A percentile compares a stretch with the other conserved stretches of the same genome.
phyloP scores from a whole-genome alignment of 1,140 invertebrate species.

The Prorops nasuta region DNA sequence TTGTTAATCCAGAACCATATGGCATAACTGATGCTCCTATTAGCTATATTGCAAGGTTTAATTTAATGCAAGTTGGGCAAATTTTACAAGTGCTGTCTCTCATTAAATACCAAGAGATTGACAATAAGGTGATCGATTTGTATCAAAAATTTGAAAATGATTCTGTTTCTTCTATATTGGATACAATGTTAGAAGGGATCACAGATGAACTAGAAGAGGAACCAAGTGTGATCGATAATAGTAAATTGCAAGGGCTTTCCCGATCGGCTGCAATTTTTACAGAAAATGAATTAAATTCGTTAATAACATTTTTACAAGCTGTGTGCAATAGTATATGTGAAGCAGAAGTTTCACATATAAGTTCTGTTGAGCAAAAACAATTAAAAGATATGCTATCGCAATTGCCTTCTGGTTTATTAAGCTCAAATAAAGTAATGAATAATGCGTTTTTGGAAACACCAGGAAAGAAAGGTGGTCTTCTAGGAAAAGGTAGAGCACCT shows the following conservation, averaged over 20 bases:
- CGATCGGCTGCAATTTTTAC: conserved; percentile 69
- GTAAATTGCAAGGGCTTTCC: conserved; percentile 62
- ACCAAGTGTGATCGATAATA: conserved; percentile 58
- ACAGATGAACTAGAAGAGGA: conserved; percentile 60
- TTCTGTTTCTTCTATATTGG: conserved; percentile 72
- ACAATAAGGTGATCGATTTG: conserved; percentile 70
- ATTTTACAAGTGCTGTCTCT: conserved; percentile 90
- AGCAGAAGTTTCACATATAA: conserved; percentile 12
- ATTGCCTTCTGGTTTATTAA: conserved; percentile 33
- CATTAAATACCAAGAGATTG: conserved; percentile 77
- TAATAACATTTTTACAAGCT: conserved; percentile 60
- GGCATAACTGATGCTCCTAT: conserved; percentile 95
- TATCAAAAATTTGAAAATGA: conserved; percentile 77
- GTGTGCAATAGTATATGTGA: conserved; percentile 22
- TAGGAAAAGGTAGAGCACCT: conserved; percentile 52
- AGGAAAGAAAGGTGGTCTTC: conserved; percentile 37
- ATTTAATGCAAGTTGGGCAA: conserved; percentile 88
- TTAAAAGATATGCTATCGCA: conserved; percentile 44
- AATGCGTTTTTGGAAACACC: conserved; percentile 36
- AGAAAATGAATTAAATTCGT: conserved; percentile 64
- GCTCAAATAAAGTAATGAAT: conserved; percentile 29
- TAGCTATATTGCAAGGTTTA: conserved; percentile 85
- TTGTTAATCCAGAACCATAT: conserved; percentile 93
- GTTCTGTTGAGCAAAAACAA: conserved; percentile 36
- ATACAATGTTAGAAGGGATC: conserved; percentile 65